These are phyloP conservation scores for Microhierax caerulescens DNA, from an alignment of 2,797 vertebrate species.

Conservation along the genomic window DNA sequence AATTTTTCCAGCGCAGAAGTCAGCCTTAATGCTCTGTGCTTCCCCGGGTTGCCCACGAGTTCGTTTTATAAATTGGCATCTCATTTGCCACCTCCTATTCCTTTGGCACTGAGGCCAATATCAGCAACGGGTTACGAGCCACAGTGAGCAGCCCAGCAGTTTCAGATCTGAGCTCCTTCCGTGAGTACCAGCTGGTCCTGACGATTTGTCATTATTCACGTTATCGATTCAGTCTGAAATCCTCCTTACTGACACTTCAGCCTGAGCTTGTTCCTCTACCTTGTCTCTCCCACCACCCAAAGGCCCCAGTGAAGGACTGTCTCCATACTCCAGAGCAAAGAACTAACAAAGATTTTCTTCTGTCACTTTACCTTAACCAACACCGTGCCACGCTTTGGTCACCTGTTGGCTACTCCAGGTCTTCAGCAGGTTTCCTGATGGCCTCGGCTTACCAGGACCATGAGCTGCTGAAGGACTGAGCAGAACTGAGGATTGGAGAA, in stretches of 20 bases:
- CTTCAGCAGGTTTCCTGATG: neutral
- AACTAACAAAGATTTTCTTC: neutral
- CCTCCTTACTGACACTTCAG: neutral
- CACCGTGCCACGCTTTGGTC: neutral
- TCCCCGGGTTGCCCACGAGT: neutral
- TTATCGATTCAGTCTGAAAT: neutral
- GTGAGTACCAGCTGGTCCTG: neutral
- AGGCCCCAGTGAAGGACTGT: neutral
- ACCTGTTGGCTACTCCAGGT: neutral
- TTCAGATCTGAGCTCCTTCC: neutral
- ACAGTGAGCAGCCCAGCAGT: neutral
- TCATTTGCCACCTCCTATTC: neutral
- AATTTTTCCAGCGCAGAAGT: neutral
- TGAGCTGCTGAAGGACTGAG: neutral
- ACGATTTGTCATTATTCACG: neutral
- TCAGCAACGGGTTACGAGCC: neutral
- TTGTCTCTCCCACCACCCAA: neutral
- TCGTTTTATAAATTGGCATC: neutral
- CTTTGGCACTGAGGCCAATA: neutral
- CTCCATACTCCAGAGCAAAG: neutral
- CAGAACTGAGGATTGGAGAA: neutral
- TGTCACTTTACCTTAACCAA: neutral
- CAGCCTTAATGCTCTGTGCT: neutral
- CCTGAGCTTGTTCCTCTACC: neutral
- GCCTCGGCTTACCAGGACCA: neutral